These are phyloP conservation scores for Triplophysa bombifrons DNA, from an alignment of 2,797 vertebrate genomes.

Conservation along the genomic window DNA sequence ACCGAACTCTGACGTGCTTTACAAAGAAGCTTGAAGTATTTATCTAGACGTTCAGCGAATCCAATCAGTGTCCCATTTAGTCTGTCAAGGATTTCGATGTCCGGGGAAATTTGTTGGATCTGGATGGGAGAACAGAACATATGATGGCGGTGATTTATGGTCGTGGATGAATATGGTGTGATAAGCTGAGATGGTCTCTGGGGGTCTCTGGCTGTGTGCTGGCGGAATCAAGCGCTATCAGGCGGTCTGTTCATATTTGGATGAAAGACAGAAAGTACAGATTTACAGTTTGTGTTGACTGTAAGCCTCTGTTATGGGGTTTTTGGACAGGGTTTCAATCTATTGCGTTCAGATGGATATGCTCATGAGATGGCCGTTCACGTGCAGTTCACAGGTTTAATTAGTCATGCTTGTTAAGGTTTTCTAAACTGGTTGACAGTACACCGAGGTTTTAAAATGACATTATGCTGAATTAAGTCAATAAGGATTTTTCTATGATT, in stretches of 20 bases:
- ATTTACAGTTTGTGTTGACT: slow-evolving; percentile 38
- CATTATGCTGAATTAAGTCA: too few species aligned
- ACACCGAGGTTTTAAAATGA: not conserved
- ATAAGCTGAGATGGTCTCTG: slow-evolving; percentile 40
- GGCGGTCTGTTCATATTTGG: slow-evolving; percentile 42
- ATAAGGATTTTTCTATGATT: too few species aligned
- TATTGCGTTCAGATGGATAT: not conserved
- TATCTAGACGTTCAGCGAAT: slow-evolving; percentile 44
- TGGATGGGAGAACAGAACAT: slow-evolving; percentile 41
- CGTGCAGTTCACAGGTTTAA: not conserved
- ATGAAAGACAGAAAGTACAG: slow-evolving; percentile 41
- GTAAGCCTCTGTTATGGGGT: slow-evolving; percentile 19
- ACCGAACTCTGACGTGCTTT: slow-evolving; percentile 15
- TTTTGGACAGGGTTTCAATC: slow-evolving; percentile 17
- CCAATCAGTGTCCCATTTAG: slow-evolving; percentile 53
- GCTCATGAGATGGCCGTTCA: not conserved
- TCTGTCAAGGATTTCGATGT: slow-evolving; percentile 48
- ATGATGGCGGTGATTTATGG: slow-evolving; percentile 51
- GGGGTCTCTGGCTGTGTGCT: slow-evolving; percentile 26
- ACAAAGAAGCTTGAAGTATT: slow-evolving; percentile 38
- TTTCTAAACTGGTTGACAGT: not conserved
- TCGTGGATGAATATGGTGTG: slow-evolving; percentile 48
- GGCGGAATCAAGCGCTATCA: slow-evolving; percentile 11
- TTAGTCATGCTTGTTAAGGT: not conserved
- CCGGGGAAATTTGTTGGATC: slow-evolving; percentile 48